A percentile compares a stretch with the other conserved stretches of the same genome.
These are phyloP conservation scores for Muricea muricata DNA, from an alignment of 92 coral and sea anemone species.

Conservation along the genomic window DNA sequence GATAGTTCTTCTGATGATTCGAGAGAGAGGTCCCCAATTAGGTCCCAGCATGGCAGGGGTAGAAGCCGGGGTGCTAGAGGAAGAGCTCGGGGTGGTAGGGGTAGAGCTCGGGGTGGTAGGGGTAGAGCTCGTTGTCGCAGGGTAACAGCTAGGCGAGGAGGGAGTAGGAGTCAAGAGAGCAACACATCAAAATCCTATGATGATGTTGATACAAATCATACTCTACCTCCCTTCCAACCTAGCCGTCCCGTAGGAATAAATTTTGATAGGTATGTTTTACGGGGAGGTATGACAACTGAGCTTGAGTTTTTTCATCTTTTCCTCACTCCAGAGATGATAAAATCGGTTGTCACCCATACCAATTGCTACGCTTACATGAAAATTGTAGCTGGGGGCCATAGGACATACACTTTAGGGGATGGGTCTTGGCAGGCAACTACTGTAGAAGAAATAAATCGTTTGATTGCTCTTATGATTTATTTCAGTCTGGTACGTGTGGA, in stretches of 20 bases:
- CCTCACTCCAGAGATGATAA: conserved; percentile 6
- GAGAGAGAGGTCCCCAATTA: neutral
- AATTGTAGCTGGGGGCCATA: neutral
- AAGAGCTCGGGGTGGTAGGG: neutral
- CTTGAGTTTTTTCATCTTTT: conserved; percentile 9
- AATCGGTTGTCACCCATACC: neutral
- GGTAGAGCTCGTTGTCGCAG: neutral
- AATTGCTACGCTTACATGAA: neutral
- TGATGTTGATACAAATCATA: neutral
- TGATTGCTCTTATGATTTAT: conserved; percentile 63
- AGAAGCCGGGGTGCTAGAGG: neutral
- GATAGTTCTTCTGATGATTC: neutral
- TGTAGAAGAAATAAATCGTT: conserved; percentile 53
- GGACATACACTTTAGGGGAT: neutral
- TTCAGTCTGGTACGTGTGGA: conserved; percentile 69
- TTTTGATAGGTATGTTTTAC: neutral
- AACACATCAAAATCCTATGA: neutral
- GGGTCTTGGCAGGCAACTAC: conserved; percentile 73
- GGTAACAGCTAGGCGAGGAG: neutral
- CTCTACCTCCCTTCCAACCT: neutral
- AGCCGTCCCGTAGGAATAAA: neutral
- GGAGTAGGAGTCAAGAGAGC: neutral
- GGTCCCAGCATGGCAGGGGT: neutral
- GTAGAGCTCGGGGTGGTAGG: neutral
- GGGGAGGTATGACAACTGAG: neutral